Conservation (phyloP, 2,113 vertebrate genomes). For the Aleadryas rufinucha region DNA sequence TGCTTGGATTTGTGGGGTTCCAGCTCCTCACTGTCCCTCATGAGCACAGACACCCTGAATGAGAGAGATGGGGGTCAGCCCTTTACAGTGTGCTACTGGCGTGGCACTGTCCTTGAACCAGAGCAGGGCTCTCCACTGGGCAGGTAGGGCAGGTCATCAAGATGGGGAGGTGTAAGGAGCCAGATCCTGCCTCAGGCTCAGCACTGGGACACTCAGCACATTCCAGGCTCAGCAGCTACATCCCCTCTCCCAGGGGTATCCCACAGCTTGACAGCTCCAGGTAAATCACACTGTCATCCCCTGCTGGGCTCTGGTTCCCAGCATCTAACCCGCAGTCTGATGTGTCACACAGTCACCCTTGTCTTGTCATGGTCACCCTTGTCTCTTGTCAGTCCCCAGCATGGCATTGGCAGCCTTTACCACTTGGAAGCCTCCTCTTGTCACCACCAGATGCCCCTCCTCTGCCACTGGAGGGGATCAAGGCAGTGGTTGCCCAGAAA, state of each 20-base stretch:
- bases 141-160: neutral
- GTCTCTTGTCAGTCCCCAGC: neutral
- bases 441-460: neutral
- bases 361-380: neutral
- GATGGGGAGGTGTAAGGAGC: neutral
- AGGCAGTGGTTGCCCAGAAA: neutral
- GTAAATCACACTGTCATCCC: neutral
- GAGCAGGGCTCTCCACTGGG: neutral
- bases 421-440: neutral
- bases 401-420: neutral
- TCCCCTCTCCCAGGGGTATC: neutral
- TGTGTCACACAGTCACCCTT: neutral
- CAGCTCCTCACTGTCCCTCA: neutral
- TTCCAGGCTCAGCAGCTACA: neutral
- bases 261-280: neutral
- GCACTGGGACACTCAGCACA: neutral
- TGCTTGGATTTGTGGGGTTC: neutral
- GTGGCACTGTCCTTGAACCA: neutral
- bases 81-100: neutral
- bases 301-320: neutral
- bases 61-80: neutral
- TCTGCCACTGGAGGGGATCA: neutral
- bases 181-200: neutral
- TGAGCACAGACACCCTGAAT: fast-evolving
- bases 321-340: neutral